Evolutionary conservation across 2,797 vertebrate genomes (phyloP).

Genomic region (Taenioides sp.): DNA sequence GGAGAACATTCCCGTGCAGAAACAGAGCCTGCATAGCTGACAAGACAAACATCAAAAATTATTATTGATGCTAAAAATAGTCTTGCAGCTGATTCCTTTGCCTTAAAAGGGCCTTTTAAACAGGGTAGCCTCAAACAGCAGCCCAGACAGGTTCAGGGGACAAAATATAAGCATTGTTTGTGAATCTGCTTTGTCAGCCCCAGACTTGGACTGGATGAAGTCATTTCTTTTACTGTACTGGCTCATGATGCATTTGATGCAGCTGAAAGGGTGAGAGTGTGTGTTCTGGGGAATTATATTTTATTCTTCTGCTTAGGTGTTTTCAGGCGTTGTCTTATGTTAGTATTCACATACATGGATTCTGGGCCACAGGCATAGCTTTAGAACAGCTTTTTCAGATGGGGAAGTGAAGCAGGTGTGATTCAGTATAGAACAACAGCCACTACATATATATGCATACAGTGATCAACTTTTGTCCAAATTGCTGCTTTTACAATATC

Average conservation of each 20-base stretch:
- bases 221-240: not conserved
- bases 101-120: slow-evolving; percentile 51
- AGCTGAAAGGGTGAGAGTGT: not conserved
- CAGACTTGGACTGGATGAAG: not conserved
- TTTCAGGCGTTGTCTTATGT: not conserved
- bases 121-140: slow-evolving; percentile 38
- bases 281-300: not conserved
- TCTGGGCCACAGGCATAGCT: too few relatives aligned
- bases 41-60: slow-evolving; percentile 38
- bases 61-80: slow-evolving; percentile 55
- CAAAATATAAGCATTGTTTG: slow-evolving; percentile 31
- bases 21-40: slow-evolving; percentile 9
- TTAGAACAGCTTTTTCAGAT: too few relatives aligned
- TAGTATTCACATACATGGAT: too few relatives aligned
- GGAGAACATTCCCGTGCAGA: slow-evolving; percentile 1
- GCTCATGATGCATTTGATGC: not conserved
- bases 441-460: too few relatives aligned
- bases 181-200: slow-evolving; percentile 21
- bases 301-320: not conserved
- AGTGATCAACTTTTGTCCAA: too few relatives aligned
- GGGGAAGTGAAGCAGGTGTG: too few relatives aligned
- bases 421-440: too few relatives aligned
- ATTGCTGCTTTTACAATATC: too few relatives aligned
- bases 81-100: slow-evolving; percentile 46
- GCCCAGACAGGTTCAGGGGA: not conserved